Conservation (phyloP, 2,888 invertebrate species). For the Trimorus sp. region DNA sequence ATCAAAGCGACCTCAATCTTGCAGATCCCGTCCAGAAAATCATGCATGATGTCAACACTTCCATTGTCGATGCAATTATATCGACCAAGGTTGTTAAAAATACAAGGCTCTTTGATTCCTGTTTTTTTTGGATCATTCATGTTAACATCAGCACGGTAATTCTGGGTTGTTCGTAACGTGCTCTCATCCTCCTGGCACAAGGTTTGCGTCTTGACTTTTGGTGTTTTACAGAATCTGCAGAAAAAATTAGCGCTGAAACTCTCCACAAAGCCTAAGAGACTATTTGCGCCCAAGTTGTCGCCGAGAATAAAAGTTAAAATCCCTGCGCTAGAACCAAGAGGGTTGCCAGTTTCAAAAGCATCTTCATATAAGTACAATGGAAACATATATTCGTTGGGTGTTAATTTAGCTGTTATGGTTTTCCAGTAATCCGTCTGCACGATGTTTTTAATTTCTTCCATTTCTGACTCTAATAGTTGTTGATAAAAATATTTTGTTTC, state of each 20-base stretch:
- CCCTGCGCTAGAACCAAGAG: slow-evolving; percentile 10
- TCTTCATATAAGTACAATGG: slow-evolving; percentile 38
- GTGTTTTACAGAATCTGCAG: slow-evolving; percentile 25
- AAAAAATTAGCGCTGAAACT: slow-evolving; percentile 43
- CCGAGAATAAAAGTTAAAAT: slow-evolving; percentile 42
- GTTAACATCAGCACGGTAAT: slow-evolving; percentile 8
- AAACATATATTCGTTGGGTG: slow-evolving; percentile 19
- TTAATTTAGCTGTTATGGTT: slow-evolving; percentile 1
- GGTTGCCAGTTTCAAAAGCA: slow-evolving; percentile 32
- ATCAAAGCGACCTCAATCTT: slow-evolving; percentile 22
- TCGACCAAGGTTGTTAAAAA: slow-evolving; percentile 17
- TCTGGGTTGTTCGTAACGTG: slow-evolving; percentile 6
- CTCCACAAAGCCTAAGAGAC: slow-evolving; percentile 41
- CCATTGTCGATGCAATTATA: slow-evolving; percentile 32
- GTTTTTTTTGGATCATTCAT: slow-evolving; percentile 15
- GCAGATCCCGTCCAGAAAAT: slow-evolving; percentile 33
- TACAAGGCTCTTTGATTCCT: slow-evolving; percentile 26
- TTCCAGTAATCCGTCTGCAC: slow-evolving; percentile 29
- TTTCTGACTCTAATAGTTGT: not conserved
- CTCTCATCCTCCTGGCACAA: slow-evolving; percentile 11
- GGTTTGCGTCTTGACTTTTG: not conserved
- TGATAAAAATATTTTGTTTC: not conserved
- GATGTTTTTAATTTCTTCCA: not conserved
- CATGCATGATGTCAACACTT: slow-evolving; percentile 34
- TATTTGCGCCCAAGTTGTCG: slow-evolving; percentile 54